phyloP scores from a whole-genome alignment of 1,140 invertebrate genomes.

The Cyclina sinensis region DNA sequence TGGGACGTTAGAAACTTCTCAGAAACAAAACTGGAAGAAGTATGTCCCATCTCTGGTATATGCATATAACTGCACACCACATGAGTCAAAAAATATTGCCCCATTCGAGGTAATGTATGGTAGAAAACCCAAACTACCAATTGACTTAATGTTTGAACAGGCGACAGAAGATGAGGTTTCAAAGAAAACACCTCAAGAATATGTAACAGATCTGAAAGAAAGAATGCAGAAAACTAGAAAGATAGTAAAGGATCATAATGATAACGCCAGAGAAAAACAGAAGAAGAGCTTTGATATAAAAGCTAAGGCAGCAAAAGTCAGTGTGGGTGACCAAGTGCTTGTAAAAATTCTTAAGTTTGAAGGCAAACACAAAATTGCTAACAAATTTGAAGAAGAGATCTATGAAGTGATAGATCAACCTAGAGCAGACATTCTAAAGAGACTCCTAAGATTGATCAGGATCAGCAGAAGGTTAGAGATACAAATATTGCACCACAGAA shows the following conservation, averaged over 20 bases:
- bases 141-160: slow-evolving; percentile 48
- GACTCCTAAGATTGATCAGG: not conserved
- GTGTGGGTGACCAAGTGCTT: slow-evolving; percentile 37
- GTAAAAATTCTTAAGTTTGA: slow-evolving; percentile 37
- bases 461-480: no score
- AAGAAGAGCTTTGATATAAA: slow-evolving; percentile 25
- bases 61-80: slow-evolving; percentile 63
- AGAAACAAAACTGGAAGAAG: slow-evolving; percentile 63
- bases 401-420: slow-evolving; percentile 38
- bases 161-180: not conserved
- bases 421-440: slow-evolving; percentile 3
- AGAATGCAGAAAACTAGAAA: not conserved
- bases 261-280: slow-evolving; percentile 33
- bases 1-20: slow-evolving; percentile 29
- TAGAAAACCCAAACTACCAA: no score
- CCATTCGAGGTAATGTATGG: no score
- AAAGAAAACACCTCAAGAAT: not conserved
- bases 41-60: slow-evolving; percentile 51
- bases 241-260: not conserved
- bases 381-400: slow-evolving; percentile 24
- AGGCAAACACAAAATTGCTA: slow-evolving; percentile 21
- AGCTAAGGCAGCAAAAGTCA: slow-evolving; percentile 28
- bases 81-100: slow-evolving; percentile 69
- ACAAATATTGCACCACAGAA: not conserved
- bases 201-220: no score